Evolutionary conservation across 2,797 vertebrate genomes (phyloP), one percentile per base, ranked within the genome.

Genomic region (Discoglossus pictus): DNA sequence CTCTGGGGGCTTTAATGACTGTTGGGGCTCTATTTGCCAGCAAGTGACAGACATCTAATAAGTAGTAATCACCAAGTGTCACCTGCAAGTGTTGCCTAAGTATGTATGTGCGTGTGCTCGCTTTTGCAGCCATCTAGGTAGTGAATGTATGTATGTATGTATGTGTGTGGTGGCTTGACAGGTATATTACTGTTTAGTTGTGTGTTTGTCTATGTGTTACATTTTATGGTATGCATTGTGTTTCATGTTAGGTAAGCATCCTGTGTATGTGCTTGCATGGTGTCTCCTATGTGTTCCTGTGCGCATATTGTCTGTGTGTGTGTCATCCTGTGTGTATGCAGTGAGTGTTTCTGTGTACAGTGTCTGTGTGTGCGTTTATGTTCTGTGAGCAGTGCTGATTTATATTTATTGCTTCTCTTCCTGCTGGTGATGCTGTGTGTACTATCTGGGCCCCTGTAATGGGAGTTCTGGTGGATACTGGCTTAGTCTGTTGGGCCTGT

Each of bases 11-110:
- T 77, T 74, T 84, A 73, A 81, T 84, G 73, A 84, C 82, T 25
- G 80, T 84, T 73, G 82, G 82, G 71, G 82, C 82, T 70, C 81
- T 84, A 73, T 84, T 84, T 62, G 82, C 82, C 62, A 84, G 82
- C 82, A 84, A 84, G 65, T 84, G 80, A 83, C 69, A 63, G 18
- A 58, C 44, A 58, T 24, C 60, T 3, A 38, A 56, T 20, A 56
- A 56, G 53, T 42, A 13, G 34, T 38, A 59, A 16, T 25, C 71
- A 72, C 76, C 17, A 72, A 66, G 59, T 42, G 44, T 65, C 39
- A 34, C 39, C 27, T 71, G 60, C 66, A 70, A 63, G 50, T 43
- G n/a, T 46, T 62, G 47, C 58, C 62, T 58, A 51, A 43, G 46
- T 52, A 52, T 71, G 44, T 62, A 9, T 31, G 27, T 31, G 27